Conservation (phyloP, 1,140 invertebrate species). For the Telenomus remus region DNA sequence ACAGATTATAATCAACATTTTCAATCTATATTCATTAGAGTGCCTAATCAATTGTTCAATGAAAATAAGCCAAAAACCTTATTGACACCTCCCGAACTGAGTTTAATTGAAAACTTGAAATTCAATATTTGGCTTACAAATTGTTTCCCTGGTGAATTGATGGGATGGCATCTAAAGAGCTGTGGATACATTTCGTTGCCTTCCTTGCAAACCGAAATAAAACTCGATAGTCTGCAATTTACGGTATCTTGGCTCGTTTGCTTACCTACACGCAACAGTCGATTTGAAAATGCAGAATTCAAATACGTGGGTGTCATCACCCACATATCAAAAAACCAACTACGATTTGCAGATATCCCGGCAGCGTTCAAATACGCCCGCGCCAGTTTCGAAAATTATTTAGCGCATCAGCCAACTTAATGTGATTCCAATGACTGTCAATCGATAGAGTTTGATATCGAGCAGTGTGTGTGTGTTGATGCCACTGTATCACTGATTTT, state of each 20-base stretch:
- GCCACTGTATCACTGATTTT: conserved; percentile 4
- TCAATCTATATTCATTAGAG: no score
- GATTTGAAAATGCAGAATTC: conserved; percentile 22
- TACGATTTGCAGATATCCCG: conserved; percentile 26
- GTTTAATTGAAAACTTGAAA: background rate
- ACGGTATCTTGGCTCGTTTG: conserved; percentile 26
- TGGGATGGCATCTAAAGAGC: conserved; percentile 2
- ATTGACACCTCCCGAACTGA: no score
- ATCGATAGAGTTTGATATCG: conserved; percentile 22
- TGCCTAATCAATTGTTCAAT: no score
- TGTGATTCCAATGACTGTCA: conserved; percentile 20
- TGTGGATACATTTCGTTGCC: conserved; percentile 23
- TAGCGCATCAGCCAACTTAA: conserved; percentile 20
- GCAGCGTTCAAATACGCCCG: conserved; percentile 25
- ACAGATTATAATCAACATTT: background rate
- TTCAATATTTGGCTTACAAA: background rate
- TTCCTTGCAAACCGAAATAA: conserved; percentile 25
- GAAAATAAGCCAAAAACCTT: no score
- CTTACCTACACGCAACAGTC: conserved; percentile 16
- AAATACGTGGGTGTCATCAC: conserved; percentile 52
- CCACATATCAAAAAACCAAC: conserved; percentile 49
- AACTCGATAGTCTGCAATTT: conserved; percentile 41
- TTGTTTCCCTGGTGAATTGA: conserved; percentile 24
- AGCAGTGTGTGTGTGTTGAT: no score
- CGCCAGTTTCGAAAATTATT: conserved; percentile 35